A percentile compares a stretch with the other conserved stretches of the same genome.
Evolutionary conservation across 1,140 invertebrate species (phyloP).

Genomic region (Plectrocnemia conspersa): DNA sequence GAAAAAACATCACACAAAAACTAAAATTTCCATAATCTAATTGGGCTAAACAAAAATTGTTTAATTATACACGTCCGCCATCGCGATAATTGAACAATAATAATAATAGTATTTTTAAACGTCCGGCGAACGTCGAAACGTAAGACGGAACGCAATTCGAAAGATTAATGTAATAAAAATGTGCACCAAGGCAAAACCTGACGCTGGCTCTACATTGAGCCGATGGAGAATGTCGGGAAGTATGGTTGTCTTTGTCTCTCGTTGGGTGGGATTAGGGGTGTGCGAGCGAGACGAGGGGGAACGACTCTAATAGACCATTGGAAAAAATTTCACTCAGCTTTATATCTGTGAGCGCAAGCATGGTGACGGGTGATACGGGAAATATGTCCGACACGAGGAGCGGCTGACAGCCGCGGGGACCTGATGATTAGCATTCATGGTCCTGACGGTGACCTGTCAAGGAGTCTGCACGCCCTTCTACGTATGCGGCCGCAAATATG

Average conservation of each 20-base stretch:
- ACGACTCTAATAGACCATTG: slow-evolving; percentile 52
- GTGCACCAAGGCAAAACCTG: slow-evolving; percentile 48
- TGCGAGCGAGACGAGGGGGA: slow-evolving; percentile 48
- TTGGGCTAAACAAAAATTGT: too few relatives aligned
- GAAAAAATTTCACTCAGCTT: slow-evolving; percentile 34
- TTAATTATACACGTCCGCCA: too few relatives aligned
- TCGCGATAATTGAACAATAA: too few relatives aligned
- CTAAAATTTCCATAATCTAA: too few relatives aligned
- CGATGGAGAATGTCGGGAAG: slow-evolving; percentile 54
- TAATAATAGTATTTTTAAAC: too few relatives aligned
- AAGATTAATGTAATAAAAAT: slow-evolving; percentile 43
- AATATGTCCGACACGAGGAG: slow-evolving; percentile 37
- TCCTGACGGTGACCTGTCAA: slow-evolving; percentile 9
- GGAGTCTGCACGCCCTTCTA: too few relatives aligned
- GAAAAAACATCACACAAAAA: too few relatives aligned
- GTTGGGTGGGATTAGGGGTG: slow-evolving; percentile 38
- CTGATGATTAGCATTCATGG: slow-evolving; percentile 18
- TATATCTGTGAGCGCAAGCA: slow-evolving; percentile 35
- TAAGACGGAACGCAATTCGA: slow-evolving; percentile 36
- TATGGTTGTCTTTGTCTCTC: slow-evolving; percentile 52
- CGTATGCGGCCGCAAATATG: too few relatives aligned
- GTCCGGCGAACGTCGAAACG: too few relatives aligned
- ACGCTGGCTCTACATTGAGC: slow-evolving; percentile 49
- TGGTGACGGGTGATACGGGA: slow-evolving; percentile 47
- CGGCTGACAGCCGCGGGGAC: slow-evolving; percentile 16